Evolutionary conservation across 1,140 invertebrate genomes (phyloP), one percentile per base, ranked within the genome.

Genomic region (Brachionus angularis): DNA sequence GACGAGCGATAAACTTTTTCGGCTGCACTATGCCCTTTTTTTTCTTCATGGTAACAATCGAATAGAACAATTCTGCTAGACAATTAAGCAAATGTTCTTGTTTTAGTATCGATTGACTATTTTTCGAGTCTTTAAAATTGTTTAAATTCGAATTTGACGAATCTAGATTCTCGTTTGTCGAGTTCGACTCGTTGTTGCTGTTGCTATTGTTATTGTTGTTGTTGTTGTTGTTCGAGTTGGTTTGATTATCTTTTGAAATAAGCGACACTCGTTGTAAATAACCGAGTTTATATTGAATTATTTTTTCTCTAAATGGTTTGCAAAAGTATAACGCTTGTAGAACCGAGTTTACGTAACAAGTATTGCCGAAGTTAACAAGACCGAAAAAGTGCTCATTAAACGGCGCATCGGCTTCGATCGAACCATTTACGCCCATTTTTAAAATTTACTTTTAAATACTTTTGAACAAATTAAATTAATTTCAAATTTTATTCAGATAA

Each of bases 291-390:
- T 98, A 98, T 80, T 96, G 93, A 55, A 99, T 83, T 27, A 99
- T 94, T 84, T 93, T 96, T 77, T 99, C 95, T 80, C 96, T 86
- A 80, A 99, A 98, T 73, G 95, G 95, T 78, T 93, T 89, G 82
- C 96, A 99, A 81, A 98, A 99, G 80, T 98, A 99, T 64, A 99
- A 85, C 18, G 96, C 96, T 87, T 99, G 96, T 67, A 99, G 85
- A 64, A 99, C 96, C 42, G 94, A 98, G 84, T 99, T 99, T 80
- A 93, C 96, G 79, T 99, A 99, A 83, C 96, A 99, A 8, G 96
- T 99, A 83, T 99, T 99, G 67, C 96, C 96, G 87, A 99, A 99
- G 33, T 71, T 71, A 10, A 46, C 49, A 7, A 71, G 18, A 18
- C 67, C 67, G 21, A 33, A 71, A 21, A 67, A 67, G 44, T 50